phyloP scores from a whole-genome alignment of 30 jellyfish, hydroid and myxozoan species.

The Phacellophora camtschatica region DNA sequence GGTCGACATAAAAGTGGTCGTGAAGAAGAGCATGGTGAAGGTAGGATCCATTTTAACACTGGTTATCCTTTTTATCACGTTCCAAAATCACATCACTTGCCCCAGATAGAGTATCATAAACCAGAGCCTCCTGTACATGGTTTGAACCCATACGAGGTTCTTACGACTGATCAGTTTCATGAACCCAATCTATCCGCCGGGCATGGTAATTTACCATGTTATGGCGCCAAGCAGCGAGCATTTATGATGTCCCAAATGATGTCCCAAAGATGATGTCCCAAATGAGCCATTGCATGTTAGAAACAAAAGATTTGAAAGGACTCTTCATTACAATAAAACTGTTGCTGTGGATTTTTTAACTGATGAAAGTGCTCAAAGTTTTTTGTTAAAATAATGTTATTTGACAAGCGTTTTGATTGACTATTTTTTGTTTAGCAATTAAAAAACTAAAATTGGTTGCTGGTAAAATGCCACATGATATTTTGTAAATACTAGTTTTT shows the following conservation, averaged over 20 bases:
- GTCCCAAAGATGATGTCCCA: too few relatives aligned
- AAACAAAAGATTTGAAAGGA: too few relatives aligned
- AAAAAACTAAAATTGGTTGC: too few relatives aligned
- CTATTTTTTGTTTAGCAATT: too few relatives aligned
- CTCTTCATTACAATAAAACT: too few relatives aligned
- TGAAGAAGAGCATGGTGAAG: not conserved
- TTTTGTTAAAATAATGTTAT: not conserved
- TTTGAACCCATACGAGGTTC: constrained; percentile 72
- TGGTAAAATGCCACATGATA: too few relatives aligned
- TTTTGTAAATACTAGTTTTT: too few relatives aligned
- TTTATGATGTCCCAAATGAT: too few relatives aligned
- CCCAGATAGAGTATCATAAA: constrained; percentile 51
- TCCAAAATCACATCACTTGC: constrained; percentile 45
- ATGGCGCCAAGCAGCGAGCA: constrained; percentile 34
- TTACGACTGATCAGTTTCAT: constrained; percentile 65
- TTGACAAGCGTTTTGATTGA: too few relatives aligned
- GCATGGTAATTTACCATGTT: constrained; percentile 65
- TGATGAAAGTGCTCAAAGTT: constrained; percentile 17
- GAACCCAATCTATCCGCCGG: constrained; percentile 58
- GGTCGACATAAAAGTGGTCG: constrained; percentile 16
- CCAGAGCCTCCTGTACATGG: constrained; percentile 81
- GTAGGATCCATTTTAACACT: constrained; percentile 42
- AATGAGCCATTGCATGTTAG: too few relatives aligned
- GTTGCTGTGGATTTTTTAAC: not conserved
- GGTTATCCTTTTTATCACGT: constrained; percentile 77